Evolutionary conservation across 2,888 invertebrate species (phyloP), one percentile per base, ranked within the genome.

Genomic region (Pegoplata infirma): DNA sequence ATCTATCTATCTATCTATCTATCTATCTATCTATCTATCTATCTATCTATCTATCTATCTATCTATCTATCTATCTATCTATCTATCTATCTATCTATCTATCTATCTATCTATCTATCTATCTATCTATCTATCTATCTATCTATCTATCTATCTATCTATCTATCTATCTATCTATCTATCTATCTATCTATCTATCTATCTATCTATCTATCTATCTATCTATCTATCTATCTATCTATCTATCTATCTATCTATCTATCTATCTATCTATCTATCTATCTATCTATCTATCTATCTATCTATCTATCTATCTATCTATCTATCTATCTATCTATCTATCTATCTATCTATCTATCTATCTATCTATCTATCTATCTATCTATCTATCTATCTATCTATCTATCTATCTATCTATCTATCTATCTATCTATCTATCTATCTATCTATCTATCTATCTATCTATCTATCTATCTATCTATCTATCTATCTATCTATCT

Each of bases 401-500:
- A 44, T 44, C 44, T 44, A 44, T 44, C 44, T 44, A 44, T 44
- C 44, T 44, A 44, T 44, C 44, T 44, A 44, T 44, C 44, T 44
- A 44, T 44, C 44, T 44, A 44, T 44, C 44, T 44, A 44, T 44
- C 44, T 44, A 44, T 44, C 44, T 44, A 44, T 44, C 44, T 44
- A 44, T 44, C 44, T 44, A 44, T 44, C 44, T 44, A 44, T 44
- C 44, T 44, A 44, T 44, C 44, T 44, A 44, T 44, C 44, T 44
- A 44, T 44, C 44, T 44, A 44, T 44, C 44, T 44, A 44, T 44
- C 44, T 44, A 44, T 44, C 44, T 44, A 44, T 44, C 44, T 44
- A 44, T 44, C 44, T 44, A 44, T 44, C 44, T 46, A 46, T 46
- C 46, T 46, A 46, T 46, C 46, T 46, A 46, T 46, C 46, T 46